Evolutionary conservation across 1,140 invertebrate species (phyloP).

Genomic region (Physella acuta): DNA sequence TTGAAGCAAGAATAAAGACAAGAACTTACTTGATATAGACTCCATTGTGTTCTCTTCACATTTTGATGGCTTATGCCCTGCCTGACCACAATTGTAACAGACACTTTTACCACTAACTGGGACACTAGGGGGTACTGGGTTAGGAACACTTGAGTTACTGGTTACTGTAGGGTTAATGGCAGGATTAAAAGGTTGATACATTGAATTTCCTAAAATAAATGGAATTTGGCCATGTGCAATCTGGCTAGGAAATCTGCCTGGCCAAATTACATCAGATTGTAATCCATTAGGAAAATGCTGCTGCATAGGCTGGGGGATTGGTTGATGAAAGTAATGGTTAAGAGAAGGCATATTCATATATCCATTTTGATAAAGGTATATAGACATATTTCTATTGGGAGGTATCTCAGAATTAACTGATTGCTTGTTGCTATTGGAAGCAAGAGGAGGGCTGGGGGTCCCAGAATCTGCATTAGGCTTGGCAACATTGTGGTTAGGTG

Average conservation of each 20-base stretch:
- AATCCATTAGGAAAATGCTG: constrained; percentile 22
- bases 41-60: constrained; percentile 86
- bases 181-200: constrained; percentile 7
- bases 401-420: background rate
- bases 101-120: constrained; percentile 60
- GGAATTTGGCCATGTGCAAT: background rate
- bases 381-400: background rate
- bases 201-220: constrained; percentile 7
- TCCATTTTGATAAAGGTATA: background rate
- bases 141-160: background rate
- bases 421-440: background rate
- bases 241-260: background rate
- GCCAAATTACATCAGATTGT: background rate
- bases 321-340: constrained; percentile 5
- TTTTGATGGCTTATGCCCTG: constrained; percentile 76
- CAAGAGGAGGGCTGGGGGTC: constrained; percentile 22
- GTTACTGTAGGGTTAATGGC: background rate
- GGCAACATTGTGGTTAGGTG: background rate
- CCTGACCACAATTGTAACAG: constrained; percentile 76
- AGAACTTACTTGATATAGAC: constrained; percentile 40
- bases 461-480: constrained; percentile 7
- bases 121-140: background rate
- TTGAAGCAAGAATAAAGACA: background rate
- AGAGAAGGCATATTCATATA: too few species aligned
- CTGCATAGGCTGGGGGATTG: constrained; percentile 7